Base-by-base conservation (phyloP, 2,797 vertebrate genomes). In the Spinus pinus region DNA sequence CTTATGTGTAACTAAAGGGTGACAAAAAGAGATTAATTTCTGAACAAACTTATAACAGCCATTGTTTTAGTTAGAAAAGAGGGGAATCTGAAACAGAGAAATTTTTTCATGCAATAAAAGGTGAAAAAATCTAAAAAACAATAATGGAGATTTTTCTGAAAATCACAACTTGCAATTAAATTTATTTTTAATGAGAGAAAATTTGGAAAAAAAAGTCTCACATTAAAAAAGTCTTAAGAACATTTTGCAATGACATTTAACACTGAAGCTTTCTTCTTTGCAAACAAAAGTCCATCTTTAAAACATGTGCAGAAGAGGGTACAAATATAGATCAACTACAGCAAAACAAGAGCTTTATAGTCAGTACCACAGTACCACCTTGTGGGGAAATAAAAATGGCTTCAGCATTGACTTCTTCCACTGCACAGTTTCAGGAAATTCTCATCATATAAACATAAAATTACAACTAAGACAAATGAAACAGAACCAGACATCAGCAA, bases 341-440 rank as follows among this genome's bases (percentile, higher is more conserved):
- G 15, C 31, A 54, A 41, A 74, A 41, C 24, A 41, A 80, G 62
- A 91, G 42, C 82, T 94, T 46, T 53, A 51, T 86, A 95, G 80
- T 44, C 97, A 96, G 97, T 97, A 94, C 97, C 96, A 98, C 96
- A 98, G 96, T 92, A 96, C 98, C 98, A 98, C 97, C 98, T 98
- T 97, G 97, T 98, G 98, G 97, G 46, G 84, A 97, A 94, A 77
- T 60, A 39, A 67, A 86, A 74, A 56, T 23, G 3, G 70, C 66
- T 50, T 95, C 64, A 8, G 8, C 53, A 41, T 25, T 60, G n/a
- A 72, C 71, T 94, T 93, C 50, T 72, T 57, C 50, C 30, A 69
- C 37, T 20, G 66, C 58, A 80, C 30, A 67, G 19, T 79, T 81
- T 90, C 50, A 78, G 78, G 30, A 92, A 93, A 95, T 71, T 72